Evolutionary conservation across 2,888 invertebrate genomes (phyloP).

Genomic region (Phalera bucephala): DNA sequence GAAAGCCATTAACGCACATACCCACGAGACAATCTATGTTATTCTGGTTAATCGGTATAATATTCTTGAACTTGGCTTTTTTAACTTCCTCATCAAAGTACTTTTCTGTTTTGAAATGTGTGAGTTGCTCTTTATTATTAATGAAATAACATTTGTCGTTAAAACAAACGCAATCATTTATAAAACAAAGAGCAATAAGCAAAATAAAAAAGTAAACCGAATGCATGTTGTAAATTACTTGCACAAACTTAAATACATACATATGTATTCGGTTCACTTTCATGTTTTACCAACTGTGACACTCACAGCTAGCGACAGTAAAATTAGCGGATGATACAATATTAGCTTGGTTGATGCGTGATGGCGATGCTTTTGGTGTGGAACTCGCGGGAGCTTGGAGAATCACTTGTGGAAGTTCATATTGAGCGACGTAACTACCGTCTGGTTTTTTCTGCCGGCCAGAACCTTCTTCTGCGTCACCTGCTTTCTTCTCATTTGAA

Average conservation of each 20-base stretch:
- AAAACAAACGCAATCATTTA: background rate
- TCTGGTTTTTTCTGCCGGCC: conserved; percentile 78
- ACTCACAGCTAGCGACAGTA: conserved; percentile 85
- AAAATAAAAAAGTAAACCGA: conserved; percentile 59
- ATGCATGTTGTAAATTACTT: conserved; percentile 31
- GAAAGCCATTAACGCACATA: conserved; percentile 5
- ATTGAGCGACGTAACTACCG: conserved; percentile 85
- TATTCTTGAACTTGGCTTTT: too few species aligned
- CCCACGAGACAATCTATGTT: background rate
- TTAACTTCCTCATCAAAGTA: conserved; percentile 23
- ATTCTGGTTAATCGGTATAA: background rate
- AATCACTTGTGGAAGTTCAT: conserved; percentile 89
- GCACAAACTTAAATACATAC: background rate
- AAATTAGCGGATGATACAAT: conserved; percentile 78
- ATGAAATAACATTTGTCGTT: conserved; percentile 12
- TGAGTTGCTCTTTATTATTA: conserved; percentile 48
- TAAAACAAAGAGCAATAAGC: conserved; percentile 53
- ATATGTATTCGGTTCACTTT: conserved; percentile 52
- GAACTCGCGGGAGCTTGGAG: conserved; percentile 89
- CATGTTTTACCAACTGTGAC: conserved; percentile 75
- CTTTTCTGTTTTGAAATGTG: conserved; percentile 30
- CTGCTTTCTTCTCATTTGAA: conserved; percentile 67
- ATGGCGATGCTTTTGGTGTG: conserved; percentile 79
- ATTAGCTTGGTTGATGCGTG: conserved; percentile 78
- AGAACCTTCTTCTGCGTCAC: conserved; percentile 65